phyloP scores from a whole-genome alignment of 1,140 invertebrate species.

The Drosophila pallidifrons region DNA sequence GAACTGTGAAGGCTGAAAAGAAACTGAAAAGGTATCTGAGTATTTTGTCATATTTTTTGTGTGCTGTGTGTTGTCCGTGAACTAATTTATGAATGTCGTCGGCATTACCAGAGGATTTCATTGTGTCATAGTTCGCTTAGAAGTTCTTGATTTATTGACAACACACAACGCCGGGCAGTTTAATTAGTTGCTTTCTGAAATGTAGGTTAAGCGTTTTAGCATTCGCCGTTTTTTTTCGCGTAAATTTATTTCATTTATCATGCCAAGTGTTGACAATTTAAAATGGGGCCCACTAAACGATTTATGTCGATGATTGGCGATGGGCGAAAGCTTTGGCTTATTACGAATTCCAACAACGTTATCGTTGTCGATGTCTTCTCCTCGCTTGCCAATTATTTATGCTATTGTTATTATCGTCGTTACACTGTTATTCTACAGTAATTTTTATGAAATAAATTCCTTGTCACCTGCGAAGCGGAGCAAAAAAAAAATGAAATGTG shows the following conservation, averaged over 20 bases:
- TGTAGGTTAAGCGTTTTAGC: conserved; percentile 60
- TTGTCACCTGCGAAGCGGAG: conserved; percentile 35
- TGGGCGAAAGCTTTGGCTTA: conserved; percentile 23
- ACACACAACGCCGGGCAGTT: conserved; percentile 12
- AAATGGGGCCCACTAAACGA: conserved; percentile 55
- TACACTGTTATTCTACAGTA: conserved; percentile 5
- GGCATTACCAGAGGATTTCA: conserved; percentile 13
- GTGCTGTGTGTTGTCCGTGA: conserved; percentile 22
- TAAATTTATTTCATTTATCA: conserved; percentile 35
- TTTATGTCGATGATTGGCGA: conserved; percentile 28
- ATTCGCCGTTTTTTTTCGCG: conserved; percentile 21
- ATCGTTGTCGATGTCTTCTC: neutral
- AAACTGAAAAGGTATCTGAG: conserved; percentile 5
- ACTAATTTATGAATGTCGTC: conserved; percentile 43
- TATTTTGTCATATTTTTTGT: conserved; percentile 9
- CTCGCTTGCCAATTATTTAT: conserved; percentile 8
- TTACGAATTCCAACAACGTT: conserved; percentile 24
- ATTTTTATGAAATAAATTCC: conserved; percentile 56
- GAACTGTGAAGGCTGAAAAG: conserved; percentile 18
- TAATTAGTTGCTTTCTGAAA: conserved; percentile 45
- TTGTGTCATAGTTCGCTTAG: conserved; percentile 17
- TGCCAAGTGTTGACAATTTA: conserved; percentile 49
- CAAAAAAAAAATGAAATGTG: neutral
- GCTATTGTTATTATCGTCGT: conserved; percentile 10
- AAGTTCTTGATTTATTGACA: conserved; percentile 44